Base-by-base conservation (phyloP, 2,113 vertebrate species). In the Xiphophorus couchianus region DNA sequence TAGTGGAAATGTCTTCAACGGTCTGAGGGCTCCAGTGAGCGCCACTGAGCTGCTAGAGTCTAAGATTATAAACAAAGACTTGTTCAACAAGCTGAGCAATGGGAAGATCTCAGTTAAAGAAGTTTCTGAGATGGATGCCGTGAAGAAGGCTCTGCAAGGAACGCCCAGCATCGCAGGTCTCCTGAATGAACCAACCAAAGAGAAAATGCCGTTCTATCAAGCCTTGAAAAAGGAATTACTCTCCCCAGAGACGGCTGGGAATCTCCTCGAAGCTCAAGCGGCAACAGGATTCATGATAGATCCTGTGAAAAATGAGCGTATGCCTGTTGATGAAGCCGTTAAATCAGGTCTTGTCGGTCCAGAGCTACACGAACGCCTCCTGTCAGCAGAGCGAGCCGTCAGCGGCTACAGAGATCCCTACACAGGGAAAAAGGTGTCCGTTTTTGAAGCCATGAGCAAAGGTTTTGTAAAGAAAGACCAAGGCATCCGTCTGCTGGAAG, bases 361-460 rank as follows among this genome's bases (percentile, higher is more conserved):
- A 0, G 98, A 99, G 84, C 88, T 99, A 11, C 98, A 99, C 0
- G 97, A 98, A 86, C 96, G 95, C 84, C 93, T 99, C 80, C 92
- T 97, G 58, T 98, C 96, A 0, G 98, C 97, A 0, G 98, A 99
- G 91, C 95, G 94, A 89, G 98, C 98, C 0, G 95, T 98, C 71
- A 96, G 92, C 0, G 98, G 98, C 69, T 99, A 96, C 82, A 95
- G 90, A 83, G 97, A 99, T 69, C 98, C 98, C 4, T 99, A 97
- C 69, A 96, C 96, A 0, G 97, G 96, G 4, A 95, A 96, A 69
- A 96, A 92, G 0, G 94, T 96, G 42, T 97, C 97, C 29, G 90
- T 99, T 17, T 98, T 96, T 91, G 97, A 99, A 84, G 97, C 98
- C 0, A 94, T 98, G 74, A 94, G 91, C 83, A 99, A 98, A 88